A percentile compares a stretch with the other conserved stretches of the same genome.
Conservation (phyloP, 2,113 vertebrate genomes). For the Zeus faber region DNA sequence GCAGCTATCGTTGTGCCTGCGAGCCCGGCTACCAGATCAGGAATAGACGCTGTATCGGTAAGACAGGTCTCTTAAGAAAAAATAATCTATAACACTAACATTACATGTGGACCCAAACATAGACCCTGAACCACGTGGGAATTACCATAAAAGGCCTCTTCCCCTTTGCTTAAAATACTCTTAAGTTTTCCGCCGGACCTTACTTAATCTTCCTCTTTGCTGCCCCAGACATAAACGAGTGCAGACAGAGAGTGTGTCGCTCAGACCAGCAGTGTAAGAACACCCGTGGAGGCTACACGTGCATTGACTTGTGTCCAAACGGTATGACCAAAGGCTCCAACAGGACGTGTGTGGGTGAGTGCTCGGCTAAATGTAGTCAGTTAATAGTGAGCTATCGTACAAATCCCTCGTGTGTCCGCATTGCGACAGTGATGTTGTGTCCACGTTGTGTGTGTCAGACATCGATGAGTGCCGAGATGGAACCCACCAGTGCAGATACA, state of each 20-base stretch:
- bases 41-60: conserved; percentile 91
- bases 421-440: no score
- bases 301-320: conserved; percentile 92
- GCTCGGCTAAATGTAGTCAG: not conserved
- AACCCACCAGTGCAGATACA: conserved; percentile 90
- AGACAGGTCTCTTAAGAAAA: conserved; percentile 22
- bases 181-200: not conserved
- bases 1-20: conserved; percentile 93
- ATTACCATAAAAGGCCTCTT: no score
- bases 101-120: no score
- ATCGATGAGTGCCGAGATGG: conserved; percentile 91
- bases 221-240: conserved; percentile 90
- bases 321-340: conserved; percentile 92
- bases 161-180: no score
- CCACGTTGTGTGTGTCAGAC: conserved; percentile 74
- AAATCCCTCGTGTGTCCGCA: not conserved
- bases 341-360: conserved; percentile 89
- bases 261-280: conserved; percentile 94
- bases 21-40: conserved; percentile 90
- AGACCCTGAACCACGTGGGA: no score
- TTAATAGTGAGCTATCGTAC: not conserved
- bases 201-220: not conserved
- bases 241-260: conserved; percentile 90
- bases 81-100: no score
- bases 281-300: conserved; percentile 91